Evolutionary conservation across 2,797 vertebrate species (phyloP).

Genomic region (Iguana delicatissima): DNA sequence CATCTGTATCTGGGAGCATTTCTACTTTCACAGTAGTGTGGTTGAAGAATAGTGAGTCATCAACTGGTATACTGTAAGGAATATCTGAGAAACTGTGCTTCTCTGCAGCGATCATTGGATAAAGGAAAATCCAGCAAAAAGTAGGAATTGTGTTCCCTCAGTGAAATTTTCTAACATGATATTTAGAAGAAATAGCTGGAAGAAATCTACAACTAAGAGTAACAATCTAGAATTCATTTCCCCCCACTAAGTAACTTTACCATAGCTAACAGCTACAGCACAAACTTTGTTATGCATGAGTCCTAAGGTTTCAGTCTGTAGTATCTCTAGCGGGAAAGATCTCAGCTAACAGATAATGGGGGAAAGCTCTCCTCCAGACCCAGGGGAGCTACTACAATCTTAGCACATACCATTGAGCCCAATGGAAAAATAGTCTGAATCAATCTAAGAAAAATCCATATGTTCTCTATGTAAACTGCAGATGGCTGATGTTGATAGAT

Average conservation of each 20-base stretch:
- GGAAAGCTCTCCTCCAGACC: not conserved
- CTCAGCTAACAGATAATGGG: no score
- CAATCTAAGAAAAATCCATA: not conserved
- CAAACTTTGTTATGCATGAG: not conserved
- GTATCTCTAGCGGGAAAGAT: not conserved
- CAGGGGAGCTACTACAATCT: not conserved
- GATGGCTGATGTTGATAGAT: not conserved
- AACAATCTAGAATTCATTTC: not conserved
- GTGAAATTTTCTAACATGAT: slow-evolving; percentile 1
- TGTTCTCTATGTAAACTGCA: not conserved
- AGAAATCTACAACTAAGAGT: not conserved
- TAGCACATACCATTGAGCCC: not conserved
- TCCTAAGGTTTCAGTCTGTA: not conserved
- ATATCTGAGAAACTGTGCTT: slow-evolving; percentile 7
- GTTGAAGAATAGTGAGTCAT: slow-evolving; percentile 8
- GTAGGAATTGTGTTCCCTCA: slow-evolving; percentile 7
- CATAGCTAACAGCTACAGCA: not conserved
- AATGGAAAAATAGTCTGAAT: not conserved
- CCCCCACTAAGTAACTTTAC: not conserved
- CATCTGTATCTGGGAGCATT: slow-evolving; percentile 2
- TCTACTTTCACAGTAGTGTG: not conserved
- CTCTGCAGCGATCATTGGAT: slow-evolving; percentile 11
- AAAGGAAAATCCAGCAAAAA: not conserved
- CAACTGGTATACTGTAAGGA: not conserved
- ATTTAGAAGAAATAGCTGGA: not conserved